Conservation (phyloP, 2,113 vertebrate genomes). For the Takifugu bimaculatus region DNA sequence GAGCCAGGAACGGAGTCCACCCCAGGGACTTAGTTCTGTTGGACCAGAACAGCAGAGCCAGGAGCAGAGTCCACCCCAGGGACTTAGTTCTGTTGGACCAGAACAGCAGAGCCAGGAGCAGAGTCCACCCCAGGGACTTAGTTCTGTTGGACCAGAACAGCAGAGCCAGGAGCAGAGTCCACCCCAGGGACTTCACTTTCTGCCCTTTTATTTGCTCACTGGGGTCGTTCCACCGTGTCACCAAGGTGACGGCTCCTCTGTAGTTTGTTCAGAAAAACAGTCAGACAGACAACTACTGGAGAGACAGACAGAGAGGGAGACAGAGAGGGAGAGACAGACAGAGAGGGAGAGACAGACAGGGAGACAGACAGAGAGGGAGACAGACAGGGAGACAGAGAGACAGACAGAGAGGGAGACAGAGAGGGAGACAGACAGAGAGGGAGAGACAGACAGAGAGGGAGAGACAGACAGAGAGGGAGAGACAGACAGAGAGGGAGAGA, state of each 20-base stretch:
- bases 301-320: neutral
- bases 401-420: no score
- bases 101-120: neutral
- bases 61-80: neutral
- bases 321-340: no score
- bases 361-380: no score
- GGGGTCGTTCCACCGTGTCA: slow-evolving; percentile 46
- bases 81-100: slow-evolving; percentile 10
- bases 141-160: neutral
- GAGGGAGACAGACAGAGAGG: no score
- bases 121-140: neutral
- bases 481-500: neutral
- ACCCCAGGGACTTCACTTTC: neutral
- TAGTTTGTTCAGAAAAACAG: slow-evolving; percentile 18
- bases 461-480: neutral
- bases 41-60: neutral
- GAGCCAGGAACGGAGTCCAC: neutral
- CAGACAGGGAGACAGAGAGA: no score
- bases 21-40: neutral
- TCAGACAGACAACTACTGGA: neutral
- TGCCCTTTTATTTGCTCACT: slow-evolving; percentile 29
- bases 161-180: neutral
- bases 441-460: neutral
- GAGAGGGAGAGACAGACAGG: neutral
- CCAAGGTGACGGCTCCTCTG: slow-evolving; percentile 24